phyloP scores from a whole-genome alignment of 1,140 invertebrate species.

The Pseudobourletiella spinata region DNA sequence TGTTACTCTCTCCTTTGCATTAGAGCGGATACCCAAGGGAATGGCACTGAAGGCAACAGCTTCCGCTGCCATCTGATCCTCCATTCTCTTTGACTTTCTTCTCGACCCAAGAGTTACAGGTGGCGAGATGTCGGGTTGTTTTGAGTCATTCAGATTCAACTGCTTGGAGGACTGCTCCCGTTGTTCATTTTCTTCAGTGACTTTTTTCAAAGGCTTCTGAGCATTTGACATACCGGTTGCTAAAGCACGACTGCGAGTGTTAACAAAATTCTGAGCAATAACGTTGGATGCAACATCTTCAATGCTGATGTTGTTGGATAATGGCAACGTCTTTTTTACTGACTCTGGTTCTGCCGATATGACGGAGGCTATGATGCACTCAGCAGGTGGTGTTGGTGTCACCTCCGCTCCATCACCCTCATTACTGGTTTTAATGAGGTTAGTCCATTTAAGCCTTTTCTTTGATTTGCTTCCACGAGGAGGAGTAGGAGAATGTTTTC shows the following conservation, averaged over 20 bases:
- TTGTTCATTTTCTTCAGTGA: too few species aligned
- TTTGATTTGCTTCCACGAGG: background rate
- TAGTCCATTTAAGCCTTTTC: slow-evolving; percentile 19
- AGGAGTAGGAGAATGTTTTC: background rate
- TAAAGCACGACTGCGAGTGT: background rate
- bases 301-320: background rate
- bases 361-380: too few species aligned
- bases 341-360: too few species aligned
- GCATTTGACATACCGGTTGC: background rate
- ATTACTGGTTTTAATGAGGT: background rate
- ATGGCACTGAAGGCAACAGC: slow-evolving; percentile 3
- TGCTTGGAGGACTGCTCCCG: background rate
- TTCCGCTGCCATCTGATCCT: background rate
- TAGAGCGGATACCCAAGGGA: background rate
- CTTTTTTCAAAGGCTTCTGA: background rate
- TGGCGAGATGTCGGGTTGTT: background rate
- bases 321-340: background rate
- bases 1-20: too few species aligned
- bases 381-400: too few species aligned
- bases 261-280: background rate
- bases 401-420: too few species aligned
- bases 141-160: background rate
- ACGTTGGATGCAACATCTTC: background rate
- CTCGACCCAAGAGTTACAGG: background rate
- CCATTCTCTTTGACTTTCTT: background rate